A percentile compares a stretch with the other conserved stretches of the same genome.
phyloP scores from a whole-genome alignment of 2,113 vertebrate genomes.

The Antennarius striatus region DNA sequence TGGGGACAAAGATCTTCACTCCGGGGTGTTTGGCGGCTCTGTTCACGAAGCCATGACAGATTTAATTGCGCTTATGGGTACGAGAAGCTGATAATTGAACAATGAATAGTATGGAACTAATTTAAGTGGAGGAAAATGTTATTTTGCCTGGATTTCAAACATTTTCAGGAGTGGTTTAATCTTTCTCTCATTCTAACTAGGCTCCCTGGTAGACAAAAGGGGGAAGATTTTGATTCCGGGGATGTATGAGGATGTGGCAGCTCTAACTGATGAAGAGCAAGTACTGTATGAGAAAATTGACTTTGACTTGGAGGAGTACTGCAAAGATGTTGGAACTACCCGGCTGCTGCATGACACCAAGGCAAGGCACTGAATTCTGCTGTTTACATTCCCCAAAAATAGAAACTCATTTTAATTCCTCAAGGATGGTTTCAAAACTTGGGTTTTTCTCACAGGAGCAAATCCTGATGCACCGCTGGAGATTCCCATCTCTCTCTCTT shows the following conservation, averaged over 20 bases:
- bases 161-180: not conserved
- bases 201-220: conserved; percentile 83
- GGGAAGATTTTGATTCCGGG: conserved; percentile 88
- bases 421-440: not conserved
- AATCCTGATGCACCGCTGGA: conserved; percentile 95
- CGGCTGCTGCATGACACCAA: conserved; percentile 85
- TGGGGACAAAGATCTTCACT: conserved; percentile 89
- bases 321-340: conserved; percentile 83
- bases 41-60: conserved; percentile 97
- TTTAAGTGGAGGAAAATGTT: not conserved
- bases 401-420: not conserved
- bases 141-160: too few relatives aligned
- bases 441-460: conserved; percentile 74
- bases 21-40: conserved; percentile 94
- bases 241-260: conserved; percentile 83
- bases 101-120: rapidly evolving
- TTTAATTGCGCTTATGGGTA: conserved; percentile 90
- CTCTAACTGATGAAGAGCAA: conserved; percentile 84
- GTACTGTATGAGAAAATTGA: conserved; percentile 90
- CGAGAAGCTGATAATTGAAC: conserved; percentile 50
- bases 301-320: conserved; percentile 90
- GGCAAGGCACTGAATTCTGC: conserved; percentile 65
- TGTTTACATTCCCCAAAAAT: not conserved
- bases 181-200: conserved; percentile 62
- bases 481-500: conserved; percentile 93